Conservation (phyloP, 2,797 vertebrate genomes). For the Chrysolophus pictus region DNA sequence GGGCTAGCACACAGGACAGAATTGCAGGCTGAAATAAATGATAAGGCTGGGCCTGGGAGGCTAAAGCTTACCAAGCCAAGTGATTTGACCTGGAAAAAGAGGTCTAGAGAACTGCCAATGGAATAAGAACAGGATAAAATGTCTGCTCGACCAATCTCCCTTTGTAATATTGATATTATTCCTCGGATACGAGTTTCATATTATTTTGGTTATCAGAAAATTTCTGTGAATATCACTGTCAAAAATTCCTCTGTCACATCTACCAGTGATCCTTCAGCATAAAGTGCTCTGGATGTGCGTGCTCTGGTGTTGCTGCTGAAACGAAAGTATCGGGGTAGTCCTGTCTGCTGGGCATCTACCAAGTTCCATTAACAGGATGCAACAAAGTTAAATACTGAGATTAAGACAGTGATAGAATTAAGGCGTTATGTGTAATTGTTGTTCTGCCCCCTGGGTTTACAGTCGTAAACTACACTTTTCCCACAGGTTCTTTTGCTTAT, state of each 20-base stretch:
- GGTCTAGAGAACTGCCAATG: neutral
- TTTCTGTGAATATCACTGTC: neutral
- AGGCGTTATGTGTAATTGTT: neutral
- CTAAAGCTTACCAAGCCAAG: neutral
- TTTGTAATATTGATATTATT: neutral
- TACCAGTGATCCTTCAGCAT: neutral
- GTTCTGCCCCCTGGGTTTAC: neutral
- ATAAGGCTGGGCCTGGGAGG: neutral
- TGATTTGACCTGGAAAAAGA: neutral
- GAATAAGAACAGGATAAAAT: neutral
- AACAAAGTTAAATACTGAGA: neutral
- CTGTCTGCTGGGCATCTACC: neutral
- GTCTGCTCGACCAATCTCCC: neutral
- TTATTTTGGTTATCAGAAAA: neutral
- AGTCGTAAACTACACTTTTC: neutral
- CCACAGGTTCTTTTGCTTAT: neutral
- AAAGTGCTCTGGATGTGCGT: neutral
- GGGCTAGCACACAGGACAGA: neutral
- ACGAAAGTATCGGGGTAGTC: neutral
- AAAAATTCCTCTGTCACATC: neutral
- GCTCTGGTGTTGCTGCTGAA: neutral
- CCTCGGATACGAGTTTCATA: neutral
- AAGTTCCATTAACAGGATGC: neutral
- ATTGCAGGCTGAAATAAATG: neutral
- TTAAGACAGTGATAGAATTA: neutral